Evolutionary conservation across 2,113 vertebrate genomes (phyloP).

Genomic region (Pseudorectes ferrugineus): DNA sequence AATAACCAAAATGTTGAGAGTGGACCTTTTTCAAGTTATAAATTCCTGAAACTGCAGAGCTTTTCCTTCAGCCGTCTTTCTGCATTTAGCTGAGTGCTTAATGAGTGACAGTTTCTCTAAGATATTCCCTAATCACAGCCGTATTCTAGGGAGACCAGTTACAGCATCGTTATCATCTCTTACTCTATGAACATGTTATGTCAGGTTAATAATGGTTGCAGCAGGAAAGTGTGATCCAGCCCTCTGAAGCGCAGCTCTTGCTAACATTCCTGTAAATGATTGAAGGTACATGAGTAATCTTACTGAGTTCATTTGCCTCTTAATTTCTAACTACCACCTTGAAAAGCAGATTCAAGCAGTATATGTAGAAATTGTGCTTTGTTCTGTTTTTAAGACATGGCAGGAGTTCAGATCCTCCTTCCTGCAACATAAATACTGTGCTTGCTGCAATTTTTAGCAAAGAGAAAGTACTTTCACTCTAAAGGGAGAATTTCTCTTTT

Average conservation of each 20-base stretch:
- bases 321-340: neutral
- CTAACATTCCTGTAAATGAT: slow-evolving; percentile 4
- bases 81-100: neutral
- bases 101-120: neutral
- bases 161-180: neutral
- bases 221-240: neutral
- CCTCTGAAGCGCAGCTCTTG: neutral
- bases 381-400: neutral
- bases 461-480: neutral
- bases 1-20: neutral
- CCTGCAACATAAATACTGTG: neutral
- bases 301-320: neutral
- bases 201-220: slow-evolving; percentile 21
- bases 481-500: neutral
- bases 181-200: neutral
- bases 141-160: neutral
- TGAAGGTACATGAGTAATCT: neutral
- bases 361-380: neutral
- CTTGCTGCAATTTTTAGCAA: neutral
- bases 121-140: neutral
- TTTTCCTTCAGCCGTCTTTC: neutral
- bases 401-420: neutral
- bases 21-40: neutral
- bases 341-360: neutral
- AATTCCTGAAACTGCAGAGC: neutral